Evolutionary conservation across 1,140 invertebrate species (phyloP).

Genomic region (Pteromalus puparum): DNA sequence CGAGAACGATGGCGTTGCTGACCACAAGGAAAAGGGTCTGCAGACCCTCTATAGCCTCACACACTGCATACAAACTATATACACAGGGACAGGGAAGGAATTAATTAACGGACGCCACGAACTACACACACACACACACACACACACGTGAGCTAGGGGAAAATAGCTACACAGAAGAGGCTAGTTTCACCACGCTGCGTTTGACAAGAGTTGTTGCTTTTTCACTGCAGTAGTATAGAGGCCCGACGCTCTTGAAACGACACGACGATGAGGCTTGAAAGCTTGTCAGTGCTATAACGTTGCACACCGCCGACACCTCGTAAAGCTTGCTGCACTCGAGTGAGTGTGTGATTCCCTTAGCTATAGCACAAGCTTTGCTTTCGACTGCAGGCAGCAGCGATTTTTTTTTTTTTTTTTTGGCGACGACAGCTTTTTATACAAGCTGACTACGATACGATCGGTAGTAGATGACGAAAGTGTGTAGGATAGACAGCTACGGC

Average conservation of each 20-base stretch:
- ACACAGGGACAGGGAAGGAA: background rate
- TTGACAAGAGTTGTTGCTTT: constrained; percentile 46
- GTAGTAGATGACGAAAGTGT: constrained; percentile 9
- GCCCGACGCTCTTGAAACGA: background rate
- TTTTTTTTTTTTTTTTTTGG: too few relatives aligned
- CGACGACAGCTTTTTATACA: background rate
- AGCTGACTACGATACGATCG: background rate
- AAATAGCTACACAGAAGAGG: background rate
- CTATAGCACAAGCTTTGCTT: background rate
- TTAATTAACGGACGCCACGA: constrained; percentile 8
- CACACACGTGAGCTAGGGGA: background rate
- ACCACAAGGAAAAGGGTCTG: background rate
- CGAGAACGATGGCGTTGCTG: background rate
- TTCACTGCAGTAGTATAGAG: background rate
- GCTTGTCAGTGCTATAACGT: constrained; percentile 16
- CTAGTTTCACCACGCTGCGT: constrained; percentile 6
- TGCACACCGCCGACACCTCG: constrained; percentile 33
- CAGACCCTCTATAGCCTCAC: background rate
- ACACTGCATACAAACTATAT: background rate
- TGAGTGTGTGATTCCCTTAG: background rate
- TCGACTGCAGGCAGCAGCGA: constrained; percentile 5
- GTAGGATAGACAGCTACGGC: background rate
- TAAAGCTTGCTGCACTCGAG: constrained; percentile 21
- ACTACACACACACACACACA: background rate
- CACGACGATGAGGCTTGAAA: constrained; percentile 39